Evolutionary conservation across 2,113 vertebrate species (phyloP), one percentile per base, ranked within the genome.

Genomic region (Urocolius indicus): DNA sequence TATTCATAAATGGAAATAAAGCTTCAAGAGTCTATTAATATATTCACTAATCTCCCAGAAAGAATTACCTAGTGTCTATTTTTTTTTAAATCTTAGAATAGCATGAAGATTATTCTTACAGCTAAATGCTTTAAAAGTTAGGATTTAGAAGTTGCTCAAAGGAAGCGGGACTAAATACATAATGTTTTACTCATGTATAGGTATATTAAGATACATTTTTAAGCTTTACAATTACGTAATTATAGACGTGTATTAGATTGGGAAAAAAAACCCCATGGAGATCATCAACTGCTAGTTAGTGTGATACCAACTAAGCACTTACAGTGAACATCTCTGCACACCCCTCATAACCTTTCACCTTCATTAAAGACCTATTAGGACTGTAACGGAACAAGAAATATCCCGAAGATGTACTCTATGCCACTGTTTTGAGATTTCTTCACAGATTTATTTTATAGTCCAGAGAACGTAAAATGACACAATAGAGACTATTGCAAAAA

Each of bases 1-100:
- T 95, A 94, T 94, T 95, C 36, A 91, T 97, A 83, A 85, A 66
- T 87, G 45, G 45, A 62, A 95, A 87, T 84, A 93, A 75, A 91
- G 34, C 58, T 82, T 92, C 48, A 77, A 91, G 48, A 94, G 5
- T 73, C 3, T 80, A 90, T 91, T 91, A 87, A 93, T 89, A 87
- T 80, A 92, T 84, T 92, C 45, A 93, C 90, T 92, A 88, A 78
- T 89, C 52, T 79, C 46, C 72, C 34, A 72, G 58, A 93, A 92
- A 79, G 15, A 58, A 83, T 87, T 89, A 43, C 18, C 58, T 89
- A 22, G 9, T 63, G 16, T 8, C 9, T 63, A 51, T 82, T 76
- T 49, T 77, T 71, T 55, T 9, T 65, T n/a, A n/a, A n/a, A n/a
- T n/a, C 75, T 92, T 67, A 91, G 73, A 89, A 84, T 29, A 90